A percentile compares a stretch with the other conserved stretches of the same genome.
Conservation (phyloP, 2,113 vertebrate species). For the Pseudopipra pipra region DNA sequence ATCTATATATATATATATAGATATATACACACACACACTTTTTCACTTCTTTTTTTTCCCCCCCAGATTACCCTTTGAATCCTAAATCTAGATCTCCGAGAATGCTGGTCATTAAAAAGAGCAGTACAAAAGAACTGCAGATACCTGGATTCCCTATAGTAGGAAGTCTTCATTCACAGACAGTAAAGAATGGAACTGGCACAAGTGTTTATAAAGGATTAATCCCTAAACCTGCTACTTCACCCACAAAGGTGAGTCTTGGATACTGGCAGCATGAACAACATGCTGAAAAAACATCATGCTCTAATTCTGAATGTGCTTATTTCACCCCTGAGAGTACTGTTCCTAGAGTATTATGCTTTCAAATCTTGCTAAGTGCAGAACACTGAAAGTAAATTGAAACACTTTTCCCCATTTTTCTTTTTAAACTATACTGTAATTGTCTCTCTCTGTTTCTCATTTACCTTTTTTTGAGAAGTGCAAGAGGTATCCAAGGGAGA, state of each 20-base stretch:
- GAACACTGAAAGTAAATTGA: background rate
- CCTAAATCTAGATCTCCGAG: slow-evolving; percentile 76
- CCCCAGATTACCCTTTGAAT: slow-evolving; percentile 77
- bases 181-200: slow-evolving; percentile 72
- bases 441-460: background rate
- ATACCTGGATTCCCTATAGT: slow-evolving; percentile 71
- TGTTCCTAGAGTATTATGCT: background rate
- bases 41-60: background rate
- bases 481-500: background rate
- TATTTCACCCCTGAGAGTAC: background rate
- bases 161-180: slow-evolving; percentile 63
- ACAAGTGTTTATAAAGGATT: slow-evolving; percentile 58
- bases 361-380: background rate
- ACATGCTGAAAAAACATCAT: background rate
- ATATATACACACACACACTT: background rate
- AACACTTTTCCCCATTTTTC: background rate
- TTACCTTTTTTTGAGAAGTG: background rate
- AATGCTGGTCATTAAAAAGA: slow-evolving; percentile 81
- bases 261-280: background rate
- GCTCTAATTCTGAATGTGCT: background rate
- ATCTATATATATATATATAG: background rate
- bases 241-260: background rate
- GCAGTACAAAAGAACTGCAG: slow-evolving; percentile 75
- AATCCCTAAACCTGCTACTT: background rate
- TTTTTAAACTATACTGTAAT: background rate